These are phyloP conservation scores for Zoanthus gigantus DNA, from an alignment of 92 coral and sea anemone genomes.

Conservation along the genomic window DNA sequence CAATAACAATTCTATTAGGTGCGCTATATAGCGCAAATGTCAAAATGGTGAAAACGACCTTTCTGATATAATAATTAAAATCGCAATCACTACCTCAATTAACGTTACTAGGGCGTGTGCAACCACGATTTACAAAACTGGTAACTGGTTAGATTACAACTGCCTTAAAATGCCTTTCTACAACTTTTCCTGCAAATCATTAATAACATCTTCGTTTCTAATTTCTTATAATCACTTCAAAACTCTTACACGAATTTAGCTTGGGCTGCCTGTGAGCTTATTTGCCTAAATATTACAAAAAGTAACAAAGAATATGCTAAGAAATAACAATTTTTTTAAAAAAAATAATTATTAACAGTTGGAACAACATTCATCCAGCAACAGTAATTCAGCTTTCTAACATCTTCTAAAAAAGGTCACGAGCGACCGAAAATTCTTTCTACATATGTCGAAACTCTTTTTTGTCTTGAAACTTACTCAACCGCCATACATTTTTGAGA, in stretches of 20 bases:
- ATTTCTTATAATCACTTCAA: not conserved
- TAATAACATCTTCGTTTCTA: too few species aligned
- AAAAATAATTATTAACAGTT: not conserved
- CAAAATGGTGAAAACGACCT: too few species aligned
- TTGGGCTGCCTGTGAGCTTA: too few species aligned
- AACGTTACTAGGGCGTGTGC: too few species aligned
- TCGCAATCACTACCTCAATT: too few species aligned
- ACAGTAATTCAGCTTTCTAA: not conserved
- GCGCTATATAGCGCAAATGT: too few species aligned
- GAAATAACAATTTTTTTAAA: not conserved
- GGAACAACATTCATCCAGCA: slow-evolving; percentile 2
- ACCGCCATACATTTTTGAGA: not conserved
- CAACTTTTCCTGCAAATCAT: too few species aligned
- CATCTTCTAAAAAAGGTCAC: not conserved
- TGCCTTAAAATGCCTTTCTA: too few species aligned
- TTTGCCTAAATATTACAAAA: not conserved
- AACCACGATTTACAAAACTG: too few species aligned
- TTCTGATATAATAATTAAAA: too few species aligned
- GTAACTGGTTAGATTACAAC: too few species aligned
- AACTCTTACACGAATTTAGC: not conserved
- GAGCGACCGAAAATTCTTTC: not conserved
- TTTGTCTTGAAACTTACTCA: not conserved
- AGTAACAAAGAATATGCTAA: not conserved
- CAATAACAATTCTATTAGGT: too few species aligned
- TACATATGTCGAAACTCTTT: not conserved